Percentiles rank a stretch among this genome's conserved stretches.
Evolutionary conservation across 1,140 invertebrate species (phyloP).

Genomic region (Pristionchus pacificus): DNA sequence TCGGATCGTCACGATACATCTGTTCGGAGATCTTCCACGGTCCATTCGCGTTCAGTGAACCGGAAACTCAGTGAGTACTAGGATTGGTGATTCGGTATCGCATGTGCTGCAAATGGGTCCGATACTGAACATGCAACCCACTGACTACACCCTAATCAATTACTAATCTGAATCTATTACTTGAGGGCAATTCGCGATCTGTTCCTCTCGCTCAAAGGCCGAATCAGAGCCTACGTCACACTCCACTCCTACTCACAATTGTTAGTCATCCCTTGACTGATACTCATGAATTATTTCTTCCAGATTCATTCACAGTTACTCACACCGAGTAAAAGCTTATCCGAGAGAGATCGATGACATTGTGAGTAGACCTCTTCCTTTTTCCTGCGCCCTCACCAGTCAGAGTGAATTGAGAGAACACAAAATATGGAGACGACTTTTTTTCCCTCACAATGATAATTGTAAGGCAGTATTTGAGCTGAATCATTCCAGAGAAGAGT

Average conservation of each 20-base stretch:
- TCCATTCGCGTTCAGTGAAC: conserved; percentile 35
- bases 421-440: no score
- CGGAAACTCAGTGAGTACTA: conserved; percentile 23
- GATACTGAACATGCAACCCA: conserved; percentile 3
- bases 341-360: conserved; percentile 12
- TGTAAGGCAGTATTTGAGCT: conserved; percentile 33
- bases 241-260: conserved; percentile 40
- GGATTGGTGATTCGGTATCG: background rate
- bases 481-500: conserved; percentile 25
- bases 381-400: no score
- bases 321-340: conserved; percentile 3
- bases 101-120: background rate
- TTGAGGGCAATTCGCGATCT: conserved; percentile 26
- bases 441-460: conserved; percentile 6
- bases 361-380: background rate
- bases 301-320: conserved; percentile 1
- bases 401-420: no score
- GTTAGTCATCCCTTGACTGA: no score
- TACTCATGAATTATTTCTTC: no score
- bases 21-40: conserved; percentile 40
- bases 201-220: conserved; percentile 20
- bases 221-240: conserved; percentile 32
- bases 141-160: background rate
- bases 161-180: background rate
- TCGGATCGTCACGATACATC: conserved; percentile 29